Evolutionary conservation across 2,113 vertebrate species (phyloP).

Genomic region (Budorcas taxicolor): DNA sequence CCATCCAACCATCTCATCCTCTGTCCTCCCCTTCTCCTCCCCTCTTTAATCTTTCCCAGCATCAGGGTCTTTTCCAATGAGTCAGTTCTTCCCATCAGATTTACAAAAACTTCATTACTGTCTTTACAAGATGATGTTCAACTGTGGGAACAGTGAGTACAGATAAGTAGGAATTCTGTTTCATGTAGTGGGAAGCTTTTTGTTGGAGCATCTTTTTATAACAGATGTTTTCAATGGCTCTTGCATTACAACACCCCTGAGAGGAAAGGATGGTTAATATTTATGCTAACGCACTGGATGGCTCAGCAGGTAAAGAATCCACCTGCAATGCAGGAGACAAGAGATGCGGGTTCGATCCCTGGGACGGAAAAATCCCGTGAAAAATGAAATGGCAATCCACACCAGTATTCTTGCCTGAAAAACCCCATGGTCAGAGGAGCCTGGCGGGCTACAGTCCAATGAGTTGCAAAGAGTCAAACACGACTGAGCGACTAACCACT

Average conservation of each 20-base stretch:
- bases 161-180: background rate
- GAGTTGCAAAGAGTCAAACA: background rate
- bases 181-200: background rate
- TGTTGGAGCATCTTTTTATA: background rate
- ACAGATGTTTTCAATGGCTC: background rate
- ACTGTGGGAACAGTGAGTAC: background rate
- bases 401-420: background rate
- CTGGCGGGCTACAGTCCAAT: background rate
- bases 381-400: background rate
- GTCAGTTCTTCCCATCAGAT: background rate
- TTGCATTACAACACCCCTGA: background rate
- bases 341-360: background rate
- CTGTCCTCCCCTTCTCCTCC: background rate
- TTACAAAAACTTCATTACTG: background rate
- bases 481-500: background rate
- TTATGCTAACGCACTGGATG: background rate
- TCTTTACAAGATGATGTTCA: background rate
- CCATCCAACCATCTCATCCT: background rate
- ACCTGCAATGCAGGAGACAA: background rate
- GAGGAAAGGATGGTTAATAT: background rate
- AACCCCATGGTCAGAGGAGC: background rate
- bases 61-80: background rate
- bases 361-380: background rate
- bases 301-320: background rate
- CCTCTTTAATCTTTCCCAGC: background rate